Conservation (phyloP, 2,797 vertebrate genomes). For the Enteromius trimaculatus region DNA sequence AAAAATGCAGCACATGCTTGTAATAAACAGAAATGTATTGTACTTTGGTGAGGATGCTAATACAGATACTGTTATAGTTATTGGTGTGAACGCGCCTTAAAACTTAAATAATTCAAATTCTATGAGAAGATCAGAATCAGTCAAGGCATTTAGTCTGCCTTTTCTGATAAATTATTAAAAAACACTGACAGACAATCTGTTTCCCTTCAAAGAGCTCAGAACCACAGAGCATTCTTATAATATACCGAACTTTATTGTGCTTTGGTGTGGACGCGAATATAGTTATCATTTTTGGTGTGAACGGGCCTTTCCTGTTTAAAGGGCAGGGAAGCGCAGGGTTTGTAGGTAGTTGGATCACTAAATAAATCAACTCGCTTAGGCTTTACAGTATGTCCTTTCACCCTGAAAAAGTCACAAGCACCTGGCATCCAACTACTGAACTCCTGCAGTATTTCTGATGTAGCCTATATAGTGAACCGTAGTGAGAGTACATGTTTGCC, state of each 20-base stretch:
- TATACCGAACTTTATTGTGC: not conserved
- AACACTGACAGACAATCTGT: not conserved
- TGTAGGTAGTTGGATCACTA: constrained; percentile 20
- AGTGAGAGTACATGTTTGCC: constrained; percentile 61
- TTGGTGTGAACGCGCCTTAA: not conserved
- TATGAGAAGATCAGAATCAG: not conserved
- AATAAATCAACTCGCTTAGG: not conserved
- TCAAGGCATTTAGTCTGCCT: no score
- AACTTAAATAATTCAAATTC: not conserved
- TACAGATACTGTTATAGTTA: not conserved
- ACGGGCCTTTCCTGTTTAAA: not conserved
- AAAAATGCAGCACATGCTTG: not conserved
- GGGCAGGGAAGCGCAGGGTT: not conserved
- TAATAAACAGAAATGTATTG: not conserved
- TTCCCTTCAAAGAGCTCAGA: not conserved
- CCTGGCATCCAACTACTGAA: constrained; percentile 14
- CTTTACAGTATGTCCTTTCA: not conserved
- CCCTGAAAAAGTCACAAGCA: not conserved
- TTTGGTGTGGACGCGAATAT: not conserved
- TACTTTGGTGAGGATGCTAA: not conserved
- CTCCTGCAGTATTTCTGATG: constrained; percentile 17
- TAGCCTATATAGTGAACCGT: constrained; percentile 12
- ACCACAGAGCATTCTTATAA: not conserved
- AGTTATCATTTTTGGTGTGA: not conserved
- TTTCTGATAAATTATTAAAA: not conserved